Base-by-base conservation (phyloP, 2,797 vertebrate species). In the Syngnathus rostellatus region DNA sequence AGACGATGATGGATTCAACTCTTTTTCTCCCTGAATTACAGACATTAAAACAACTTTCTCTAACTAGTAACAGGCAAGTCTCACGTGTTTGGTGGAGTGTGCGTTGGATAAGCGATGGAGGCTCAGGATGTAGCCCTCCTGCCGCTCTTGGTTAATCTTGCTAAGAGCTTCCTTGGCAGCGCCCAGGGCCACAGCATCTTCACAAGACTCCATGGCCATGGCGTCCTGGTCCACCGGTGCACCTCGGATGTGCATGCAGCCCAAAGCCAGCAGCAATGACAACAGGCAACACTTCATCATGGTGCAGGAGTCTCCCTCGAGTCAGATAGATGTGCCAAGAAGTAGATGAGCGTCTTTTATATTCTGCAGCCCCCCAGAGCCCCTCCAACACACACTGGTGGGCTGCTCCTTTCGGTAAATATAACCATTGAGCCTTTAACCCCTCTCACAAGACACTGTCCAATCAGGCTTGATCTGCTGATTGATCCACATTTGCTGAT, bases 71-170 rank as follows among this genome's bases (percentile, higher is more conserved):
- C 16, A 31, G 19, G 5, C 1, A 6, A 6, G 2, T 86, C 91
- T 92, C 68, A 92, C 91, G 1, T 90, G 88, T 17, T 0, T 71
- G 8, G 8, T 53, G 31, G 46, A 50, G 74, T 90, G 77, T 50
- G 80, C 88, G 25, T 90, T 87, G 69, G 80, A 80, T 59, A 92
- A 79, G 1, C 80, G 81, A 39, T 87, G 75, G 65, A 90, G 78
- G 12, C 38, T 40, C 17, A 90, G 83, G 61, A 89, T 0, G 77
- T 89, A 92, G 69, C 91, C 91, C 5, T 91, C 83, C 0, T 31
- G 43, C 0, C 89, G 83, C 64, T 90, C 73, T 5, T 63, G 38
- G 83, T 92, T 92, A 82, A 92, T 90, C 73, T 88, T 80, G 41
- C 45, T 68, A 31, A 92, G 66, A 6, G 90, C 88, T 68, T 68